Percentiles rank a stretch among this genome's conserved stretches.
phyloP scores from a whole-genome alignment of 2,888 invertebrate species.

The Caradrina clavipalpis region DNA sequence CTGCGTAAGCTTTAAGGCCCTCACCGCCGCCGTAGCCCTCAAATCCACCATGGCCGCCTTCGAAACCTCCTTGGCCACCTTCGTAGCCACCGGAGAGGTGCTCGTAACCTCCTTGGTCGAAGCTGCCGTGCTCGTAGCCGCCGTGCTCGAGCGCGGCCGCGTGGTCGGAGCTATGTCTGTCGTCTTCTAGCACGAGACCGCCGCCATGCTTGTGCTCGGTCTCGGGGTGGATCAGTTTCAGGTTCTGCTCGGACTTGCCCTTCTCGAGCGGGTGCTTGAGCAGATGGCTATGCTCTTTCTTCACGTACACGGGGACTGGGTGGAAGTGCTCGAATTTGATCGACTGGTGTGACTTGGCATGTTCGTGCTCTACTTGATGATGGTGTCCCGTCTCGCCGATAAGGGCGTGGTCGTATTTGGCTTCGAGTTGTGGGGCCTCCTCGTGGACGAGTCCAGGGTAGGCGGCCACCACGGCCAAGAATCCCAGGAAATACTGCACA shows the following conservation, averaged over 20 bases:
- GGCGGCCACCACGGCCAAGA: slow-evolving; percentile 85
- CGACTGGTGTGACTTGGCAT: slow-evolving; percentile 93
- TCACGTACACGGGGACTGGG: slow-evolving; percentile 93
- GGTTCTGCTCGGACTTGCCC: slow-evolving; percentile 91
- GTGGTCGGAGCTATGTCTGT: slow-evolving; percentile 84
- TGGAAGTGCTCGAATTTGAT: slow-evolving; percentile 93
- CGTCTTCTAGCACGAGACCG: slow-evolving; percentile 91
- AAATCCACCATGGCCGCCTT: slow-evolving; percentile 66
- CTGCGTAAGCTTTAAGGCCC: slow-evolving; percentile 82
- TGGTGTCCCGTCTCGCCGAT: slow-evolving; percentile 90
- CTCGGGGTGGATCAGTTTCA: slow-evolving; percentile 92
- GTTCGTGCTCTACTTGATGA: slow-evolving; percentile 92
- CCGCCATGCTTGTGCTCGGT: slow-evolving; percentile 91
- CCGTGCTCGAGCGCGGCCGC: slow-evolving; percentile 75
- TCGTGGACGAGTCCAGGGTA: slow-evolving; percentile 87
- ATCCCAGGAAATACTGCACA: slow-evolving; percentile 87
- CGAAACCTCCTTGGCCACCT: slow-evolving; percentile 69
- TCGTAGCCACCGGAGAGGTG: slow-evolving; percentile 67
- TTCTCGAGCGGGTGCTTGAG: slow-evolving; percentile 92
- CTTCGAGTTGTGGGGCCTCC: slow-evolving; percentile 82
- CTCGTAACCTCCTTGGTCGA: slow-evolving; percentile 69
- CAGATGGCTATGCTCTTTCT: slow-evolving; percentile 92
- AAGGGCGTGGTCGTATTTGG: slow-evolving; percentile 81
- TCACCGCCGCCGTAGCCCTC: slow-evolving; percentile 82
- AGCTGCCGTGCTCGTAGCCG: slow-evolving; percentile 68